Evolutionary conservation across 2,888 invertebrate genomes (phyloP).

Genomic region (Conus canariensis): DNA sequence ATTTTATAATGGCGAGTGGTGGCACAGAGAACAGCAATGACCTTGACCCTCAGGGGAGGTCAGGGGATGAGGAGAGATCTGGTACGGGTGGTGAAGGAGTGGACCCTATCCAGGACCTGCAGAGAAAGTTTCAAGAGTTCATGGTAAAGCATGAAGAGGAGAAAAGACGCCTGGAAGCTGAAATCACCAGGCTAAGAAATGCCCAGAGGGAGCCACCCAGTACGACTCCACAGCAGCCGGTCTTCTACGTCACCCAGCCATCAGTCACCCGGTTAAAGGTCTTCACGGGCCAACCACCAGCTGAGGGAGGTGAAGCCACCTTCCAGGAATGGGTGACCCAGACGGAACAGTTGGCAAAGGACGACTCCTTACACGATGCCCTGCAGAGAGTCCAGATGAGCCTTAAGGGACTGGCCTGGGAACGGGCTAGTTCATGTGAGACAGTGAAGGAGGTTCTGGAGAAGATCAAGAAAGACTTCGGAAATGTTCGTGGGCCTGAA

Average conservation of each 20-base stretch:
- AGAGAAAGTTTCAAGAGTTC: background rate
- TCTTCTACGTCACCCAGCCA: background rate
- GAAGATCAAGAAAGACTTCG: background rate
- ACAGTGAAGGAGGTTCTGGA: background rate
- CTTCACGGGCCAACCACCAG: background rate
- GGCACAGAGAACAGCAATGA: background rate
- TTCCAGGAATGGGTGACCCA: background rate
- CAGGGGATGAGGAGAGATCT: background rate
- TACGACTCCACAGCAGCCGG: background rate
- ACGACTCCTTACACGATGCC: background rate
- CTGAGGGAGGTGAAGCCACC: background rate
- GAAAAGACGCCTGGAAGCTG: background rate
- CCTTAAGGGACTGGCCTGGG: background rate
- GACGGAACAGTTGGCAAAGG: background rate
- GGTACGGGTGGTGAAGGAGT: background rate
- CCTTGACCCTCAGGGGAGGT: background rate
- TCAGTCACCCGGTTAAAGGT: background rate
- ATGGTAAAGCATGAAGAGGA: background rate
- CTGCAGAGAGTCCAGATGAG: background rate
- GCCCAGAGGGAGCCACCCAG: background rate
- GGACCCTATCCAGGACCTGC: background rate
- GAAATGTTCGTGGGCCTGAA: background rate
- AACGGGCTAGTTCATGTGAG: background rate
- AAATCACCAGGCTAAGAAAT: background rate
- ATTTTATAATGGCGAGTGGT: background rate